Percentiles rank a stretch among this genome's conserved stretches.
phyloP scores from a whole-genome alignment of 2,888 invertebrate genomes.

The Rhodophaea formosa region DNA sequence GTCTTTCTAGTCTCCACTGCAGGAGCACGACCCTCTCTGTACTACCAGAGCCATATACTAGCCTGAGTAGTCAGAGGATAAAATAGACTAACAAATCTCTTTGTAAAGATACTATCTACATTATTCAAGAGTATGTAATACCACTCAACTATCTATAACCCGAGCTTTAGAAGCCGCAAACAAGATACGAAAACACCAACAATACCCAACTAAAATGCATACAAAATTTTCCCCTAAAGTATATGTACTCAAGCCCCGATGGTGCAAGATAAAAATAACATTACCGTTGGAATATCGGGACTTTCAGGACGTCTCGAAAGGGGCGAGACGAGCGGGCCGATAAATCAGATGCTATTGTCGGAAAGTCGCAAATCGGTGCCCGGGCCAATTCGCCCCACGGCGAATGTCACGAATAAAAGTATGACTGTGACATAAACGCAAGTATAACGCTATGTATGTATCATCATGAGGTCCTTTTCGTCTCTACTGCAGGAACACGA shows the following conservation, averaged over 20 bases:
- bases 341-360: slow-evolving; percentile 61
- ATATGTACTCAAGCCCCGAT: slow-evolving; percentile 14
- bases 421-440: slow-evolving; percentile 1
- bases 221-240: slow-evolving; percentile 15
- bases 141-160: background rate
- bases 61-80: too few relatives aligned
- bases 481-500: too few relatives aligned
- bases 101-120: background rate
- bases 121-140: background rate
- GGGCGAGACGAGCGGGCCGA: slow-evolving; percentile 30
- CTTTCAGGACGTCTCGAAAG: slow-evolving; percentile 19
- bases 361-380: slow-evolving; percentile 28
- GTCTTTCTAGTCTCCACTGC: too few relatives aligned
- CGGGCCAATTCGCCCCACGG: slow-evolving; percentile 17
- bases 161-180: background rate
- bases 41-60: too few relatives aligned
- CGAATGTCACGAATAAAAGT: slow-evolving; percentile 25
- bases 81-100: too few relatives aligned
- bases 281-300: slow-evolving; percentile 18
- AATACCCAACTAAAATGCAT: slow-evolving; percentile 16
- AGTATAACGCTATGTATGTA: too few relatives aligned
- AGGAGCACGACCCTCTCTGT: too few relatives aligned
- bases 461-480: too few relatives aligned
- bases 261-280: slow-evolving; percentile 20
- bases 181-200: slow-evolving; percentile 14